phyloP scores from a whole-genome alignment of 2,797 vertebrate species.

The Erithacus rubecula region DNA sequence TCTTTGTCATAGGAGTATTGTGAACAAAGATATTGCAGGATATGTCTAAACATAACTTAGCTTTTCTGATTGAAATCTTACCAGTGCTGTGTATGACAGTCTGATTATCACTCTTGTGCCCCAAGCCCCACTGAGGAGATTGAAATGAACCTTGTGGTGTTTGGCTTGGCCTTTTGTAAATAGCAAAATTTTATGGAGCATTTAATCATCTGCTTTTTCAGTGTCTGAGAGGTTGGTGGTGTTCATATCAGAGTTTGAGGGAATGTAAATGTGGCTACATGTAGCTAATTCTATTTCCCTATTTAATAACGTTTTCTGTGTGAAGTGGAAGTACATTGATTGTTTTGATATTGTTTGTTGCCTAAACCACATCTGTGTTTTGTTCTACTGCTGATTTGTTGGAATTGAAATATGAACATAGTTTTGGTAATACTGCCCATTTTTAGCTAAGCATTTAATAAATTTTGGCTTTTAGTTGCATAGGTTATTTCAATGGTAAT shows the following conservation, averaged over 20 bases:
- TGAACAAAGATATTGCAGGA: background rate
- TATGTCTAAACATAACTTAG: background rate
- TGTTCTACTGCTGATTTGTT: background rate
- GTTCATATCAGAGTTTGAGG: background rate
- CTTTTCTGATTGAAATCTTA: background rate
- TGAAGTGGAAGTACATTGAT: background rate
- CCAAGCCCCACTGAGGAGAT: background rate
- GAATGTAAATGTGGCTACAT: background rate
- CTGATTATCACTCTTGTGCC: background rate
- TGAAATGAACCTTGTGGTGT: background rate
- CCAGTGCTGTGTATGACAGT: fast-evolving
- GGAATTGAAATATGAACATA: background rate
- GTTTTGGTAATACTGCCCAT: background rate
- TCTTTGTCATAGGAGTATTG: background rate
- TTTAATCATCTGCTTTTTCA: background rate
- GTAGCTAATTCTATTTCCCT: background rate
- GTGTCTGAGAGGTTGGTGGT: background rate
- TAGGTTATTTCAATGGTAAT: background rate
- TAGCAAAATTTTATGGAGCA: background rate
- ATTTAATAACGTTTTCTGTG: background rate
- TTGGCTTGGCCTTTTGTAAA: background rate
- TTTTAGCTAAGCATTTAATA: background rate
- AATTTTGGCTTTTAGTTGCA: background rate
- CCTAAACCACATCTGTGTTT: background rate
- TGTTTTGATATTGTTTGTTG: background rate